Base-by-base conservation (phyloP, 1,140 invertebrate genomes). In the Habropoda laboriosa region DNA sequence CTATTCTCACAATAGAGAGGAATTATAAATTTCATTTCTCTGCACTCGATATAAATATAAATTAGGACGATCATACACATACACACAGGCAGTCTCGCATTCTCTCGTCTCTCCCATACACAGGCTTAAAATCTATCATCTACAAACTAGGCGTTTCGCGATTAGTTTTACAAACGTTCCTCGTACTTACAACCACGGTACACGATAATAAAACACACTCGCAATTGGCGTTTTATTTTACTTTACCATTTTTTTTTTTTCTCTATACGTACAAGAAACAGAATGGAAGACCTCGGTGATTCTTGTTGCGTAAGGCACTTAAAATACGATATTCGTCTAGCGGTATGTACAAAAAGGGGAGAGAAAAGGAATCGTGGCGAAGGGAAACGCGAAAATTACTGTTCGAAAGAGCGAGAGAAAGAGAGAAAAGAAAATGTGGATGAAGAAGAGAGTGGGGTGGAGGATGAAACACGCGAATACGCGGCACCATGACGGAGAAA, bases 291-390 rank as follows among this genome's bases (percentile, higher is more conserved):
- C 92, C 80, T 90, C 86, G 88, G 90, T 93, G 92, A 93, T 93
- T 92, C 90, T 93, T 93, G 92, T 92, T 93, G 92, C 88, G 85
- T 91, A 93, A 93, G 92, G 92, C 92, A 93, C 92, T 93, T 93
- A 92, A 91, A 89, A 89, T 82, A 90, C 75, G 76, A 73, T 71
- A 86, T 78, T 66, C 81, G 74, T 81, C 80, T 87, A 86, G 86
- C 61, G 12, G 42, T 90, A 90, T 89, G 30, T 89, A 92, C 85
- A 91, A n/a, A 63, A n/a, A n/a, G n/a, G n/a, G 12, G 51, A 63
- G 40, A 40, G 13, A 32, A 58, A 53, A 16, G 16, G 53, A 38
- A 35, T n/a, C n/a, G 32, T 42, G n/a, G 53, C 21, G 16, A 32
- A 35, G 12, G 16, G n/a, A 27, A 38, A 64, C 27, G 38, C 24